phyloP scores from a whole-genome alignment of 1,140 invertebrate genomes.

The Pseudomyrmex flavicornis region DNA sequence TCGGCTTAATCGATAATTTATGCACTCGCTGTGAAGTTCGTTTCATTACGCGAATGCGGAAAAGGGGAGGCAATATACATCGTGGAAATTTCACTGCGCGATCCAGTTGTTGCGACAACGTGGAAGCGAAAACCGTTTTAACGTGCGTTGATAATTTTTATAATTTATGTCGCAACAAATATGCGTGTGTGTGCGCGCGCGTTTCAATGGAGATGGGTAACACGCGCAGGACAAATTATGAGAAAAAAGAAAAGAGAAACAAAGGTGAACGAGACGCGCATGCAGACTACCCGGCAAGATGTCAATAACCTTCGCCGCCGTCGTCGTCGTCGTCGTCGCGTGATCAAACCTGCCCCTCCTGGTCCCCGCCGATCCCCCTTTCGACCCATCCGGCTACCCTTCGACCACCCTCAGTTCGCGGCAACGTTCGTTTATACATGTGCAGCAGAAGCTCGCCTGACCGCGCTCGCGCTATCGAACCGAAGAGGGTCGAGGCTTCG shows the following conservation, averaged over 20 bases:
- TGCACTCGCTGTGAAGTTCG: neutral
- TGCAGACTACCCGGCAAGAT: constrained; percentile 61
- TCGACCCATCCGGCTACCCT: constrained; percentile 74
- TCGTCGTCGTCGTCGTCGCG: constrained; percentile 75
- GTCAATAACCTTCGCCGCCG: constrained; percentile 79
- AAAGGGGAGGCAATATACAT: neutral
- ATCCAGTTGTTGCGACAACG: neutral
- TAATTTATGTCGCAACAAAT: constrained; percentile 7
- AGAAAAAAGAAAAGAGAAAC: constrained; percentile 12
- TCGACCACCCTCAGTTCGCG: constrained; percentile 65
- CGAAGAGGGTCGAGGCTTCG: neutral
- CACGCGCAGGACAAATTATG: constrained; percentile 19
- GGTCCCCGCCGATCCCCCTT: constrained; percentile 29
- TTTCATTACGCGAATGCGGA: neutral
- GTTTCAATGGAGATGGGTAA: neutral
- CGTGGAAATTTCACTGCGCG: constrained; percentile 8
- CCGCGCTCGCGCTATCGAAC: constrained; percentile 54
- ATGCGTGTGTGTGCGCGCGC: neutral
- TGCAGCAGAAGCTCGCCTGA: constrained; percentile 24
- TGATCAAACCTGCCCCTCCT: constrained; percentile 76
- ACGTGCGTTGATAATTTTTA: constrained; percentile 9
- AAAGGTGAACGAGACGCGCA: constrained; percentile 23
- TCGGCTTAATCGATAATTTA: constrained; percentile 1
- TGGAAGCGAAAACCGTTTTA: neutral
- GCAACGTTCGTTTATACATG: constrained; percentile 59